Evolutionary conservation across 2,797 vertebrate species (phyloP).

Genomic region (Pseudochirops corinnae): DNA sequence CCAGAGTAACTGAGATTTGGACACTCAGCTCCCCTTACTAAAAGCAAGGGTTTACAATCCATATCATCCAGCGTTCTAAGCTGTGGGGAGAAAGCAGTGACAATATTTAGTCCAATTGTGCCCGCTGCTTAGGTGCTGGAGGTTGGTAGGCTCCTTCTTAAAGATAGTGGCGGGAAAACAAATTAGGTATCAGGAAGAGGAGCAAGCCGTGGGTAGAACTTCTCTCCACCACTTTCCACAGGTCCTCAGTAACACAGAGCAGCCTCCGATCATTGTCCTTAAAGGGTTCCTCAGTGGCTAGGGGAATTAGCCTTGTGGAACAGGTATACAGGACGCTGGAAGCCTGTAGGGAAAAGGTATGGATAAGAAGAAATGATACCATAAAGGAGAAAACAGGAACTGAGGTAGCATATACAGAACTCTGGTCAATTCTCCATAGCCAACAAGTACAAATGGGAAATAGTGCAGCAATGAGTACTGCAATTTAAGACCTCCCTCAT

Average conservation of each 20-base stretch:
- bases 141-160: slow-evolving; percentile 61
- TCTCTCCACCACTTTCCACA: slow-evolving; percentile 50
- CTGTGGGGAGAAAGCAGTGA: slow-evolving; percentile 56
- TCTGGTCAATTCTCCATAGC: background rate
- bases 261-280: slow-evolving; percentile 44
- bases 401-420: background rate
- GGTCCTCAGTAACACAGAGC: slow-evolving; percentile 65
- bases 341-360: slow-evolving; percentile 80
- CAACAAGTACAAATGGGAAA: background rate
- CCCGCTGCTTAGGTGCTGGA: slow-evolving; percentile 63
- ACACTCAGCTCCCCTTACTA: slow-evolving; percentile 48
- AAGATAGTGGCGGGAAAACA: slow-evolving; percentile 68
- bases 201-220: slow-evolving; percentile 56
- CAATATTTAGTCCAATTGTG: slow-evolving; percentile 63
- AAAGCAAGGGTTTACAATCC: slow-evolving; percentile 73
- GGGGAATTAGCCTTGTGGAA: slow-evolving; percentile 88
- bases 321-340: slow-evolving; percentile 90
- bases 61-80: slow-evolving; percentile 70
- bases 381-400: background rate
- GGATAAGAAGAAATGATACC: slow-evolving; percentile 18
- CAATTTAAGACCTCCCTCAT: background rate
- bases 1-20: slow-evolving; percentile 45
- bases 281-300: slow-evolving; percentile 73
- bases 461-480: background rate
- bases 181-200: slow-evolving; percentile 58